phyloP scores from a whole-genome alignment of 2,888 invertebrate genomes.

The Oxycera nigricornis region DNA sequence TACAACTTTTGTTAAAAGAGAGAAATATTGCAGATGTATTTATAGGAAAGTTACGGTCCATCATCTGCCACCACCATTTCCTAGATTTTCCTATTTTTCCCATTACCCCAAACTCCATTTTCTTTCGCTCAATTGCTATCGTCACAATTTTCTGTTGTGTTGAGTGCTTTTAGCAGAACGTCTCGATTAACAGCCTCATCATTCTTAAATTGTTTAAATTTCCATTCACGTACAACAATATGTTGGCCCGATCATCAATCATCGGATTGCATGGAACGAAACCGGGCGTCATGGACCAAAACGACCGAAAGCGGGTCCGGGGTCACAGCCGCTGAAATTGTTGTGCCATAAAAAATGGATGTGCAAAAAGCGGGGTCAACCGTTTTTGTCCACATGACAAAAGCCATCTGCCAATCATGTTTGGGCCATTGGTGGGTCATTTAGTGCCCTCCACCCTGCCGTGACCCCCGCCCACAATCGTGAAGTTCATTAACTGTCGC shows the following conservation, averaged over 20 bases:
- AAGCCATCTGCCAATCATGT: slow-evolving; percentile 34
- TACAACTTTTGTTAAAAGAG: too few species aligned
- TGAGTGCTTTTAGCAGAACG: not conserved
- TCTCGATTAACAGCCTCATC: slow-evolving; percentile 18
- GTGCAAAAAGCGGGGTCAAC: slow-evolving; percentile 33
- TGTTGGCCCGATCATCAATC: slow-evolving; percentile 16
- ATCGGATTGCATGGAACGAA: slow-evolving; percentile 3
- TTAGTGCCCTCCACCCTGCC: not conserved
- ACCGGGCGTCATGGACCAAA: not conserved
- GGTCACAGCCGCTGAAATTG: not conserved
- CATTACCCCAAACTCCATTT: too few species aligned
- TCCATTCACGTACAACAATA: slow-evolving; percentile 18
- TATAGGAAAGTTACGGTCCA: too few species aligned
- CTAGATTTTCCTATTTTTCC: not conserved
- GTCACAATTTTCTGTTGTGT: too few species aligned
- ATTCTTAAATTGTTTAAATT: slow-evolving; percentile 27
- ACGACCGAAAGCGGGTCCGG: not conserved
- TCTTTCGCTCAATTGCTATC: too few species aligned
- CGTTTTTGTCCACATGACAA: slow-evolving; percentile 37
- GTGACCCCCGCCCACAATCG: not conserved
- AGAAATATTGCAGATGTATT: too few species aligned
- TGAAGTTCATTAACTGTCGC: slow-evolving; percentile 21
- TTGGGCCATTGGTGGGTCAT: not conserved
- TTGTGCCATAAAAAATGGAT: slow-evolving; percentile 21
- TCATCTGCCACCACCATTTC: too few species aligned